Evolutionary conservation across 2,113 vertebrate species (phyloP), one percentile per base, ranked within the genome.

Genomic region (Corydoras maculifer): DNA sequence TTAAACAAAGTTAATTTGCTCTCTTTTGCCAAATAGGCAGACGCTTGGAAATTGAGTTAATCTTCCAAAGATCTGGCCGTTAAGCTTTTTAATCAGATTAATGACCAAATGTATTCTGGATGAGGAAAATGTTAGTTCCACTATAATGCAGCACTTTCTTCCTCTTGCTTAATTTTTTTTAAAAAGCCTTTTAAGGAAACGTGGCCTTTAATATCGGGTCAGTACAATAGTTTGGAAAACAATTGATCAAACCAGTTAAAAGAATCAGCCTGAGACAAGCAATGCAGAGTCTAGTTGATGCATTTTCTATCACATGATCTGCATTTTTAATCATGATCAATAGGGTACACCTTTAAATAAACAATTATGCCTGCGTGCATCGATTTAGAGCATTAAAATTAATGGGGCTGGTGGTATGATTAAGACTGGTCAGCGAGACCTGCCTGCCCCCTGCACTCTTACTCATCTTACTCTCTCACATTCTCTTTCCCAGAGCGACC

Each of bases 401-500:
- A 6, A 84, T 85, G 81, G 76, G 75, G 72, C 62, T 4, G 2
- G 35, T 43, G 7, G 35, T 43, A 43, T 43, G 35, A 43, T 43
- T 43, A 43, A 43, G 35, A 43, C 35, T 43, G 7, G 35, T 43
- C 35, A 43, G 35, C 35, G 35, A 43, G 35, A 43, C 35, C 35
- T 43, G 35, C 35, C 35, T 43, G 35, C 4, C 35, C 35, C 7
- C 35, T 43, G 35, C 35, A 43, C 35, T 69, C 50, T 12, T 66
- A n/a, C 58, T 76, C 58, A 67, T 68, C 70, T 68, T 18, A 62
- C 65, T 58, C 68, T 51, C 12, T 75, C 43, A 59, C 31, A 58
- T 13, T 55, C 31, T 64, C 35, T 65, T 14, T 84, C 29, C 29
- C 91, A 98, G 96, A 96, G 65, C 91, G 94, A 2, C 95, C 96